Evolutionary conservation across 2,113 vertebrate species (phyloP).

Genomic region (Sphyrna mokarran): DNA sequence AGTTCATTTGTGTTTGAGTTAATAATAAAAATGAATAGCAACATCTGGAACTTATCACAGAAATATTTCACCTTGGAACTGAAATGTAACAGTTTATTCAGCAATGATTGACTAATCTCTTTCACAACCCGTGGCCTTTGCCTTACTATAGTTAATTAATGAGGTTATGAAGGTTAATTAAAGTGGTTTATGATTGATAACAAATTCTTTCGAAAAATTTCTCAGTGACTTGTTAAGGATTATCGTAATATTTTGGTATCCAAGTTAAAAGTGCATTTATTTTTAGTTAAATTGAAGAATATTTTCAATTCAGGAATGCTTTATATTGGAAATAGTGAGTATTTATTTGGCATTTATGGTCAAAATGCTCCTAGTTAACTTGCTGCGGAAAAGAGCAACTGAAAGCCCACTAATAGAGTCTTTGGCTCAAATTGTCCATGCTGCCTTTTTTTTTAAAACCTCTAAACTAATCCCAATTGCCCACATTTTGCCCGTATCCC

Average conservation of each 20-base stretch:
- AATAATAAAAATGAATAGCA: conserved; percentile 6
- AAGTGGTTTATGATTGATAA: conserved; percentile 12
- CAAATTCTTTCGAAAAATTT: not conserved
- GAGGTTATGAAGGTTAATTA: not conserved
- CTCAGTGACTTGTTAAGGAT: not conserved
- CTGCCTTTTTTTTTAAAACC: too few species aligned
- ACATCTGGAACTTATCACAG: conserved; percentile 23
- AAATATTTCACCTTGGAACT: conserved; percentile 18
- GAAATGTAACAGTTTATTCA: not conserved
- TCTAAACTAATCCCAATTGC: too few species aligned
- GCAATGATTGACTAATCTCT: not conserved
- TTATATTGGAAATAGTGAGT: not conserved
- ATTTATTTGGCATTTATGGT: not conserved
- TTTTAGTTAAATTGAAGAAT: not conserved
- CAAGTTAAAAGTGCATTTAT: not conserved
- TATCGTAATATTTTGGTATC: not conserved
- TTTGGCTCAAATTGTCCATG: too few species aligned
- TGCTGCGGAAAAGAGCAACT: not conserved
- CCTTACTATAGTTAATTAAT: not conserved
- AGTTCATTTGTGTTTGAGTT: not conserved
- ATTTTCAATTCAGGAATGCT: not conserved
- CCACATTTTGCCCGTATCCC: too few species aligned
- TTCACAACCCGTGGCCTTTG: not conserved
- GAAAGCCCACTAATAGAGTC: not conserved
- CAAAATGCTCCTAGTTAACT: not conserved